These are phyloP conservation scores for Chrysina gloriosa DNA, from an alignment of 2,888 invertebrate species.

Conservation along the genomic window DNA sequence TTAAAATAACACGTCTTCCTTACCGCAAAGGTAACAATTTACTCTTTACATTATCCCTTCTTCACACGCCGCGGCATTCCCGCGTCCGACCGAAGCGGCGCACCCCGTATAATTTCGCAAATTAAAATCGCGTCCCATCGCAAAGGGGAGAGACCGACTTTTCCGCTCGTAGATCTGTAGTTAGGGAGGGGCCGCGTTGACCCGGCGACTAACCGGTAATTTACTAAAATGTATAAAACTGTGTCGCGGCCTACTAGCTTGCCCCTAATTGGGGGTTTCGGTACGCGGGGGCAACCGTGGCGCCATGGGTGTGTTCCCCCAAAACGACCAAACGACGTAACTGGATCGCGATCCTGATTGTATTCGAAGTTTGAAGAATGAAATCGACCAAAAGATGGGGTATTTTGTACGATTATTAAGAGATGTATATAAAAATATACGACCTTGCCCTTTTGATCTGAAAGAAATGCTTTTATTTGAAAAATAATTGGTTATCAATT, in stretches of 20 bases:
- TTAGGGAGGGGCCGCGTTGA: slow-evolving; percentile 31
- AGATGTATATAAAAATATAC: no score
- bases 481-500: no score
- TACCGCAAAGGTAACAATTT: slow-evolving; percentile 7
- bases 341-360: background rate
- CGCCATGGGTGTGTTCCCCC: slow-evolving; percentile 45
- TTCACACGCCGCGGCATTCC: background rate
- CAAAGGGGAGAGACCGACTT: background rate
- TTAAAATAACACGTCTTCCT: slow-evolving; percentile 10
- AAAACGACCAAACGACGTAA: slow-evolving; percentile 15
- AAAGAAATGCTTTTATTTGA: no score
- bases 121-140: slow-evolving; percentile 22
- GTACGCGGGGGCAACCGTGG: slow-evolving; percentile 48
- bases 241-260: slow-evolving; percentile 51
- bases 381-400: no score
- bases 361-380: no score
- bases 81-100: background rate
- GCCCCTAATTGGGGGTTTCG: slow-evolving; percentile 51
- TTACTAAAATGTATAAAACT: slow-evolving; percentile 60
- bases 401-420: no score
- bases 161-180: slow-evolving; percentile 15
- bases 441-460: no score
- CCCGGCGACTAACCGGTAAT: slow-evolving; percentile 38
- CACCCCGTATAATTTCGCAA: slow-evolving; percentile 25
- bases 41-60: background rate